Conservation (phyloP, 23 tunicate genomes). For the Corella eumyota region DNA sequence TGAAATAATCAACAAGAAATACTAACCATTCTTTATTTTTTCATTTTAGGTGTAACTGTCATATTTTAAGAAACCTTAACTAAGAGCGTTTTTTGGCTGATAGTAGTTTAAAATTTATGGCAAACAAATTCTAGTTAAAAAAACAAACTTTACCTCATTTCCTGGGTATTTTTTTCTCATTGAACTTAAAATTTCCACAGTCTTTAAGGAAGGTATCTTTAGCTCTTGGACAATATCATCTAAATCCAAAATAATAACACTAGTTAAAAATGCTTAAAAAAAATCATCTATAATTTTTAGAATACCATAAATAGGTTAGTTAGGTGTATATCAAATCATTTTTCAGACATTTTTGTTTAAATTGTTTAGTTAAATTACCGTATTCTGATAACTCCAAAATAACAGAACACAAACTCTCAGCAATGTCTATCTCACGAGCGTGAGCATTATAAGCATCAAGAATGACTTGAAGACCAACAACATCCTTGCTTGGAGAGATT, state of each 20-base stretch:
- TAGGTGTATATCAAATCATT: too few relatives aligned
- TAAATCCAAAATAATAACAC: not conserved
- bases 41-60: too few relatives aligned
- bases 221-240: slow-evolving; percentile 54
- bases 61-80: too few relatives aligned
- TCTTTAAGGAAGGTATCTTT: slow-evolving; percentile 31
- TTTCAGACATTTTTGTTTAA: too few relatives aligned
- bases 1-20: too few relatives aligned
- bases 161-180: slow-evolving; percentile 15
- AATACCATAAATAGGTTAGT: too few relatives aligned
- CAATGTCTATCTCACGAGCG: slow-evolving; percentile 47
- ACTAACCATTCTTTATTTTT: too few relatives aligned
- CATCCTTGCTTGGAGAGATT: slow-evolving; percentile 18
- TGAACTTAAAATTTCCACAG: slow-evolving; percentile 10
- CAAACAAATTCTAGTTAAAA: too few relatives aligned
- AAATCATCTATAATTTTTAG: not conserved
- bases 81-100: too few relatives aligned
- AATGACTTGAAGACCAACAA: slow-evolving; percentile 42
- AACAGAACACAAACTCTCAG: slow-evolving; percentile 59
- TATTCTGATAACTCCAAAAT: slow-evolving; percentile 69
- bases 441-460: slow-evolving; percentile 37
- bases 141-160: slow-evolving; percentile 6
- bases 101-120: too few relatives aligned
- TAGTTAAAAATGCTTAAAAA: not conserved
- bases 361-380: slow-evolving; percentile 17